A percentile compares a stretch with the other conserved stretches of the same genome.
phyloP scores from a whole-genome alignment of 2,888 invertebrate species.

The Himalopsyche tibetana region DNA sequence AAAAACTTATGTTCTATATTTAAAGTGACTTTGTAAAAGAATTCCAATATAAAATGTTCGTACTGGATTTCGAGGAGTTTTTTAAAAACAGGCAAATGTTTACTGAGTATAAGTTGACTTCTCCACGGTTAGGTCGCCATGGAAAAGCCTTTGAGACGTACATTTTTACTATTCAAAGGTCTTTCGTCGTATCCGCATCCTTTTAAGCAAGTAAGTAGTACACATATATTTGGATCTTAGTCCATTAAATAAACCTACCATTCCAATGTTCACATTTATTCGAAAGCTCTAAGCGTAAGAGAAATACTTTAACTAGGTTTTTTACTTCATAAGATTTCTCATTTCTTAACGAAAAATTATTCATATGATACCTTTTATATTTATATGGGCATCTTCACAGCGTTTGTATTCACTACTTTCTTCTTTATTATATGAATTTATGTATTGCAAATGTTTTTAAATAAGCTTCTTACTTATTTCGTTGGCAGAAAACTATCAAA shows the following conservation, averaged over 20 bases:
- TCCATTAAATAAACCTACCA: constrained; percentile 34
- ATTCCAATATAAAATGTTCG: constrained; percentile 19
- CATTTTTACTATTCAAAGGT: constrained; percentile 44
- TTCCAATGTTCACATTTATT: constrained; percentile 9
- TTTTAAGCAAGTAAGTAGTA: constrained; percentile 20
- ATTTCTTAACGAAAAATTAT: no score
- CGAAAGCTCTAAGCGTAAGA: not conserved
- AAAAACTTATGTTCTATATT: not conserved
- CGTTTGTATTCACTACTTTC: no score
- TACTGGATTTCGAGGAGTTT: constrained; percentile 8
- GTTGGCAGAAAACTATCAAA: no score
- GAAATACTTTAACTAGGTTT: not conserved
- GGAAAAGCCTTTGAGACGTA: constrained; percentile 44
- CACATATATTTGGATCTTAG: constrained; percentile 22
- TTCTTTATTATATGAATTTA: no score
- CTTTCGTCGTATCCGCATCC: constrained; percentile 12
- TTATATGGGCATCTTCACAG: no score
- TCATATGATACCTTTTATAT: no score
- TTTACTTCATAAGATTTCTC: not conserved
- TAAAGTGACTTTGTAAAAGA: not conserved
- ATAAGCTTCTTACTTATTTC: no score
- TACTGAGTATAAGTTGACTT: constrained; percentile 5
- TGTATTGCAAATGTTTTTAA: no score
- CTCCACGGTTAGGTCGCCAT: constrained; percentile 39
- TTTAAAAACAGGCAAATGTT: constrained; percentile 18